Evolutionary conservation across 2,888 invertebrate genomes (phyloP).

Genomic region (Scotopteryx bipunctaria): DNA sequence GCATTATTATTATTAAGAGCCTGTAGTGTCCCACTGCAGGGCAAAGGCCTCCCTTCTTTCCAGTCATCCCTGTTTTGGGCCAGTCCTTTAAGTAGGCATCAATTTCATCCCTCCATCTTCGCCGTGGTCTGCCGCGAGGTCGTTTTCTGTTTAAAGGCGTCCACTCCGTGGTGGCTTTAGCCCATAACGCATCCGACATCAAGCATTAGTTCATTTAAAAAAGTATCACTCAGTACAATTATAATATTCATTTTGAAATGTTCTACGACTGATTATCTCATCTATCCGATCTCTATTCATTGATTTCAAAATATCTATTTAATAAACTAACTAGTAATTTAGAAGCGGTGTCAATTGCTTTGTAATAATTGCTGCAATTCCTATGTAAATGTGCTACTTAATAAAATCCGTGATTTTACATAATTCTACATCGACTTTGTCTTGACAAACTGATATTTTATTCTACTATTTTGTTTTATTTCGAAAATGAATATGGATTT

Average conservation of each 20-base stretch:
- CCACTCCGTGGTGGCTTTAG: no score
- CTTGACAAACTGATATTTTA: background rate
- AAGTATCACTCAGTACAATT: no score
- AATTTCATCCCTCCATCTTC: no score
- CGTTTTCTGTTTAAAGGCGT: no score
- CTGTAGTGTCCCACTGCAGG: no score
- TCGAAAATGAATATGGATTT: background rate
- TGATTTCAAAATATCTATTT: constrained; percentile 10
- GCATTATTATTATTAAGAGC: no score
- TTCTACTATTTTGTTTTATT: background rate
- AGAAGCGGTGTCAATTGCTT: constrained; percentile 47
- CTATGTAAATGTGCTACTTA: constrained; percentile 50
- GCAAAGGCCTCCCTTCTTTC: no score
- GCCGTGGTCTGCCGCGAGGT: no score
- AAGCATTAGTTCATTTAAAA: background rate
- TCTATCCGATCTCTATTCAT: constrained; percentile 2
- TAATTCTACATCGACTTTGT: constrained; percentile 15
- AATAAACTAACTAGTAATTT: constrained; percentile 42
- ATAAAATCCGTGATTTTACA: constrained; percentile 26
- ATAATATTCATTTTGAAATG: no score
- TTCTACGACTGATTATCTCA: background rate
- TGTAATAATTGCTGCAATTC: constrained; percentile 50
- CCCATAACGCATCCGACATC: no score
- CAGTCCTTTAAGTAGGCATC: no score
- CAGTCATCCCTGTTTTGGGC: no score